Evolutionary conservation across 2,797 vertebrate species (phyloP).

Genomic region (Xiphophorus birchmanni): DNA sequence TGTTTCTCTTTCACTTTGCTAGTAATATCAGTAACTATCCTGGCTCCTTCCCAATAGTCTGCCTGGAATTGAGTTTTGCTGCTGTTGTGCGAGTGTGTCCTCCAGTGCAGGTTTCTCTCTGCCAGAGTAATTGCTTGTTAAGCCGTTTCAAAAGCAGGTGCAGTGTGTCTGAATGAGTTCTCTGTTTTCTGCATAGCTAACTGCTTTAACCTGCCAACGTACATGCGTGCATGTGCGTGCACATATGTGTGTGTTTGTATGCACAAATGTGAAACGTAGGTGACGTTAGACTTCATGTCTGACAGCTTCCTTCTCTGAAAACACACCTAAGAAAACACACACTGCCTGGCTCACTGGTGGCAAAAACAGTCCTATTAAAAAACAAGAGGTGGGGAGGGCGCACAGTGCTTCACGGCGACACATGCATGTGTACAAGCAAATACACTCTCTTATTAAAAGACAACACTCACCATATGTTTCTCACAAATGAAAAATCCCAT

Average conservation of each 20-base stretch:
- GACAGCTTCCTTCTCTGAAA: constrained; percentile 75
- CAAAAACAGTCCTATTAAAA: constrained; percentile 29
- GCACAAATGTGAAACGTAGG: constrained; percentile 55
- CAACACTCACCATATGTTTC: constrained; percentile 34
- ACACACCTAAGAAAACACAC: constrained; percentile 77
- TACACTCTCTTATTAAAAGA: constrained; percentile 43
- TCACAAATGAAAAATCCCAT: constrained; percentile 48
- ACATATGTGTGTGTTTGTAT: constrained; percentile 16
- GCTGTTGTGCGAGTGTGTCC: constrained; percentile 27
- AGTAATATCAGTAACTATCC: constrained; percentile 64
- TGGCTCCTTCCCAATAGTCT: constrained; percentile 54
- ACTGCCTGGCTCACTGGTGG: constrained; percentile 31
- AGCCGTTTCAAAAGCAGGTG: constrained; percentile 76
- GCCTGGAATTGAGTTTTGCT: constrained; percentile 52
- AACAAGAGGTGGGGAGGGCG: not conserved
- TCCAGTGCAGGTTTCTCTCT: constrained; percentile 22
- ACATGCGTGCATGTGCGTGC: constrained; percentile 12
- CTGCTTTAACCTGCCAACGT: constrained; percentile 67
- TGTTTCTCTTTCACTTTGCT: constrained; percentile 42
- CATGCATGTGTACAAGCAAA: constrained; percentile 42
- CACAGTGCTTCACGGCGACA: constrained; percentile 10
- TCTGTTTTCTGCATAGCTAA: constrained; percentile 71
- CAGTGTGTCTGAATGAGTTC: constrained; percentile 76
- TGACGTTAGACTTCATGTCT: constrained; percentile 73
- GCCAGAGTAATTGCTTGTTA: constrained; percentile 68